A percentile compares a stretch with the other conserved stretches of the same genome.
phyloP scores from a whole-genome alignment of 2,113 vertebrate species.

The Ranitomeya variabilis region DNA sequence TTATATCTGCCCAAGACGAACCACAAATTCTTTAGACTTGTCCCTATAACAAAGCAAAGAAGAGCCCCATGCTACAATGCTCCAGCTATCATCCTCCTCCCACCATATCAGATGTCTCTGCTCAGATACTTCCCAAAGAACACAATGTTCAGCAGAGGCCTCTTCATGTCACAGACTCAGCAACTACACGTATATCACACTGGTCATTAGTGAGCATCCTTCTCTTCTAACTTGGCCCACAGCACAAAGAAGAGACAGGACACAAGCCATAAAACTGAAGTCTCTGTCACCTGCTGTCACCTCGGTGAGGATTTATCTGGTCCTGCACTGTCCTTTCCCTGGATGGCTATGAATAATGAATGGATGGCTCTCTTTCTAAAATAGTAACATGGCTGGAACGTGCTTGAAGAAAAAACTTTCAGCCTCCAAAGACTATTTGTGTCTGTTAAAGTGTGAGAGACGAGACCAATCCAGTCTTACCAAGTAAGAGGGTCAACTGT shows the following conservation, averaged over 20 bases:
- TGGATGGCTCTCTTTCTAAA: constrained; percentile 44
- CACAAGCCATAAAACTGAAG: constrained; percentile 55
- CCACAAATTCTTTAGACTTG: constrained; percentile 17
- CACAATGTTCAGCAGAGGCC: constrained; percentile 54
- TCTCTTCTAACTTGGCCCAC: constrained; percentile 52
- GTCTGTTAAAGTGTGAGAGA: constrained; percentile 12
- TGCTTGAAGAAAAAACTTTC: constrained; percentile 47
- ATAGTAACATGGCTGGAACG: constrained; percentile 50
- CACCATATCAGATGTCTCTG: constrained; percentile 36
- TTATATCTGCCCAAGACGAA: not conserved
- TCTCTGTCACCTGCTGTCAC: constrained; percentile 58
- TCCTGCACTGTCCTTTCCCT: constrained; percentile 51
- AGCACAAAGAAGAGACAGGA: constrained; percentile 55
- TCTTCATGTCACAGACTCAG: constrained; percentile 55
- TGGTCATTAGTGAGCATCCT: constrained; percentile 56
- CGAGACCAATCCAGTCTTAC: not conserved
- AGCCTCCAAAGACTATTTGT: constrained; percentile 31
- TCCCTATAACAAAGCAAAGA: not conserved
- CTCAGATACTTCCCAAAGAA: constrained; percentile 46
- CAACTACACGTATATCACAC: constrained; percentile 55
- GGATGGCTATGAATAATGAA: constrained; percentile 57
- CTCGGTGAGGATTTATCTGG: constrained; percentile 54
- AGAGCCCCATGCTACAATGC: not conserved
- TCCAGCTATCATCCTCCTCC: constrained; percentile 14
- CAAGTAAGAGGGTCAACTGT: constrained; percentile 19